These are phyloP conservation scores for Hartigia nigra DNA, from an alignment of 2,888 invertebrate species.

Conservation along the genomic window DNA sequence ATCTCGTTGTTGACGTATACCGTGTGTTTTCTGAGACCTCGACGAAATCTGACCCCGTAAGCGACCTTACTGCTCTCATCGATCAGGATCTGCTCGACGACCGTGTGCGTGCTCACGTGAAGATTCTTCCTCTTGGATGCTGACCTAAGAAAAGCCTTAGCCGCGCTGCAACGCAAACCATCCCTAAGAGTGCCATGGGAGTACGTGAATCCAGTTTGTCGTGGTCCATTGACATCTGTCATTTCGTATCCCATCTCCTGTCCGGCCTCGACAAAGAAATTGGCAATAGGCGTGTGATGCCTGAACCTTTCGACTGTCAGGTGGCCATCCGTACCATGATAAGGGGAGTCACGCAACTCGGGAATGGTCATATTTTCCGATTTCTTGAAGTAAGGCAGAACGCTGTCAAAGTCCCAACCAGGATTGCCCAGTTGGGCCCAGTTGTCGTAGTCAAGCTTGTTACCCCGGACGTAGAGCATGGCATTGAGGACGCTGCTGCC, in stretches of 20 bases:
- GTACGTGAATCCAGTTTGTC: constrained; percentile 82
- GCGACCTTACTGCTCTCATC: constrained; percentile 72
- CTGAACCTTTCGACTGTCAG: constrained; percentile 79
- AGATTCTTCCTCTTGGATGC: constrained; percentile 76
- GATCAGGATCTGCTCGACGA: constrained; percentile 77
- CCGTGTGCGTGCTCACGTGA: constrained; percentile 76
- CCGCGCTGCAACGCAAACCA: constrained; percentile 85
- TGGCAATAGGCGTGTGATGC: constrained; percentile 76
- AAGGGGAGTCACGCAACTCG: constrained; percentile 70
- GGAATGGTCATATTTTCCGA: constrained; percentile 82
- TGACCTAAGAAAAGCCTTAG: constrained; percentile 83
- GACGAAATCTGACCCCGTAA: constrained; percentile 76
- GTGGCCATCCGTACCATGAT: constrained; percentile 79
- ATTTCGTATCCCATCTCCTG: constrained; percentile 77
- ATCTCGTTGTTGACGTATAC: constrained; percentile 77
- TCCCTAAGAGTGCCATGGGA: constrained; percentile 82
- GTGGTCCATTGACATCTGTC: constrained; percentile 80
- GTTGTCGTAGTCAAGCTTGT: constrained; percentile 84
- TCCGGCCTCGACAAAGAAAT: constrained; percentile 77
- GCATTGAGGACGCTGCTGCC: constrained; percentile 89
- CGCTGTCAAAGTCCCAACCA: constrained; percentile 83
- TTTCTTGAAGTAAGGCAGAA: constrained; percentile 83
- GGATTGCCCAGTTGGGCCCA: constrained; percentile 82
- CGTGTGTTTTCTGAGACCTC: constrained; percentile 66
- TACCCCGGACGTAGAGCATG: constrained; percentile 90